Percentiles rank a stretch among this genome's conserved stretches.
These are phyloP conservation scores for Drosophila pallidifrons DNA, from an alignment of 1,140 invertebrate genomes.

Conservation along the genomic window DNA sequence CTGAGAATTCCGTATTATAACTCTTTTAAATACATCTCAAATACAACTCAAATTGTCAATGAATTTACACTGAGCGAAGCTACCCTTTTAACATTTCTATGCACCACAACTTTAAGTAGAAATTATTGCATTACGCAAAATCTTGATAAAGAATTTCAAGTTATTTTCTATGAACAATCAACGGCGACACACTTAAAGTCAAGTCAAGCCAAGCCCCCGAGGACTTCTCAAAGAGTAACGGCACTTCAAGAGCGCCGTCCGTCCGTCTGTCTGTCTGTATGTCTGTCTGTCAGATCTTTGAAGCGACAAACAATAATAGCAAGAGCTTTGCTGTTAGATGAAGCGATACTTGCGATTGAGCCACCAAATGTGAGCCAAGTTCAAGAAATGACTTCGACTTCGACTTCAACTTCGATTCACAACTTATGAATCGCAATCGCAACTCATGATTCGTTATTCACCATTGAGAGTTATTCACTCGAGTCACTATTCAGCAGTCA, in stretches of 20 bases:
- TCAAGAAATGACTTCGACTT: conserved; percentile 38
- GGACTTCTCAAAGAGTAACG: conserved; percentile 50
- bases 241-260: conserved; percentile 34
- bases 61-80: background rate
- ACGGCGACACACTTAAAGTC: conserved; percentile 39
- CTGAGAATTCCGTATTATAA: too few species aligned
- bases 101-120: conserved; percentile 16
- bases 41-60: too few species aligned
- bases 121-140: conserved; percentile 59
- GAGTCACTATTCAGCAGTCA: conserved; percentile 9
- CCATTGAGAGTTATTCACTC: background rate
- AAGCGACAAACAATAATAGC: background rate
- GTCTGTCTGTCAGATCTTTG: conserved; percentile 1
- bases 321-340: conserved; percentile 25
- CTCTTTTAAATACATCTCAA: too few species aligned
- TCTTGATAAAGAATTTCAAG: conserved; percentile 50
- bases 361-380: conserved; percentile 41
- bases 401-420: background rate
- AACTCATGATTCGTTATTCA: conserved; percentile 17
- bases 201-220: conserved; percentile 33
- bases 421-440: conserved; percentile 21
- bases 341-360: conserved; percentile 66
- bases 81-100: background rate
- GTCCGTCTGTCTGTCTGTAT: conserved; percentile 15
- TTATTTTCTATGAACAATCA: conserved; percentile 43